phyloP scores from a whole-genome alignment of 2,797 vertebrate species.

The Gymnoscopelus microlampas region DNA sequence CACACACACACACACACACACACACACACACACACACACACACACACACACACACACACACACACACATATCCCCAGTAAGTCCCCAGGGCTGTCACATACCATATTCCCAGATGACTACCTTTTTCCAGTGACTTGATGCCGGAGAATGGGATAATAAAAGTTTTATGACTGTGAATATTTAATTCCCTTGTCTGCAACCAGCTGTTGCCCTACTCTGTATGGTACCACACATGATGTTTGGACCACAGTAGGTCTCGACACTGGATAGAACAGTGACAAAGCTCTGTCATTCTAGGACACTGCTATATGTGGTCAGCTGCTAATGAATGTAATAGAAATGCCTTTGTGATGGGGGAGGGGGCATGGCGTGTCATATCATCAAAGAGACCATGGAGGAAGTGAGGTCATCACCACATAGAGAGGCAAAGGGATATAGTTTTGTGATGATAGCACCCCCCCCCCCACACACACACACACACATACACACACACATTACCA shows the following conservation, averaged over 20 bases:
- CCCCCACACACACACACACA: no score
- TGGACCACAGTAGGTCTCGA: conserved; percentile 33
- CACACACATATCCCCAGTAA: background rate
- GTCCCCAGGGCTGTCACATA: conserved; percentile 33
- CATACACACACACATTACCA: no score
- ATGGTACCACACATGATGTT: conserved; percentile 9
- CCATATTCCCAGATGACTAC: conserved; percentile 22
- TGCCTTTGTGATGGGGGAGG: conserved; percentile 27
- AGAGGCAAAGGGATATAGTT: conserved; percentile 11
- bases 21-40: conserved; percentile 3
- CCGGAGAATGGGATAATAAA: conserved; percentile 26
- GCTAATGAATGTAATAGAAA: conserved; percentile 52
- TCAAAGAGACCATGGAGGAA: conserved; percentile 62
- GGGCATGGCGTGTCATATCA: conserved; percentile 38
- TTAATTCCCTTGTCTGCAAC: conserved; percentile 44
- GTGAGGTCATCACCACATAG: conserved; percentile 57
- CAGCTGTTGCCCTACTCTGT: conserved; percentile 31
- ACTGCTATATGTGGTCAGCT: conserved; percentile 21
- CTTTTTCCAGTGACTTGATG: conserved; percentile 53
- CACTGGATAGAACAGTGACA: conserved; percentile 4
- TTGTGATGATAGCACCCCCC: no score
- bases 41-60: conserved; percentile 5
- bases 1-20: conserved; percentile 8
- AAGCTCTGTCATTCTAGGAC: conserved; percentile 27
- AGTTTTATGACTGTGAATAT: conserved; percentile 47